These are phyloP conservation scores for Cyprinodon tularosa DNA, from an alignment of 2,113 vertebrate species.

Conservation along the genomic window DNA sequence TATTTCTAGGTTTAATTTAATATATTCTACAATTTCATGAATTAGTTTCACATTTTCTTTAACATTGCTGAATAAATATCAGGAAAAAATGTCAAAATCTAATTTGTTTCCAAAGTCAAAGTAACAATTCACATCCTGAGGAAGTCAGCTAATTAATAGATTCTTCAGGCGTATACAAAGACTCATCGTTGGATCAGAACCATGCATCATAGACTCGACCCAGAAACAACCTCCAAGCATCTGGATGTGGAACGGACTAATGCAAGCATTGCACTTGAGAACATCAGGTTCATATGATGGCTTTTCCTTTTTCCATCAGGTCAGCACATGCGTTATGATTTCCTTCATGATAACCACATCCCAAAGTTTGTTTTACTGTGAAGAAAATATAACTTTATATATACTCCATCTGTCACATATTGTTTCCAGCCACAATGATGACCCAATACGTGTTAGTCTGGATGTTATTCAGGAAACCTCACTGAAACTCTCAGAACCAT, in stretches of 20 bases:
- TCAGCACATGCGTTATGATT: conserved; percentile 37
- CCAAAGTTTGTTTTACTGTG: conserved; percentile 39
- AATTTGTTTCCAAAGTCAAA: neutral
- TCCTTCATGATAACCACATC: conserved; percentile 31
- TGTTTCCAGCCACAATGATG: neutral
- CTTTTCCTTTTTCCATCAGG: conserved; percentile 34
- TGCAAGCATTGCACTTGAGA: conserved; percentile 8
- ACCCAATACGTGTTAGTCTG: neutral
- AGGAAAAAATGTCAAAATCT: neutral
- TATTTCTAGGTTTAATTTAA: neutral
- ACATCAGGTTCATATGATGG: neutral
- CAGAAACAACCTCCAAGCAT: conserved; percentile 3
- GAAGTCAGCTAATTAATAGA: neutral
- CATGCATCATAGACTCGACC: neutral
- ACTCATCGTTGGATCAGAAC: neutral
- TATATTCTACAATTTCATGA: no score
- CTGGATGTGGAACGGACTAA: neutral
- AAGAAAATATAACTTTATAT: conserved; percentile 29
- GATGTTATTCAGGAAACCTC: conserved; percentile 17
- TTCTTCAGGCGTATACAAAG: neutral
- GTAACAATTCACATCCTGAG: neutral
- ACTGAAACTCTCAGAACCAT: conserved; percentile 32
- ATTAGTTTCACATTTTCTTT: no score
- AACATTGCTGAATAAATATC: no score
- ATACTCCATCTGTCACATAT: neutral